A percentile compares a stretch with the other conserved stretches of the same genome.
Evolutionary conservation across 1,140 invertebrate species (phyloP).

Genomic region (Lepidurus arcticus): DNA sequence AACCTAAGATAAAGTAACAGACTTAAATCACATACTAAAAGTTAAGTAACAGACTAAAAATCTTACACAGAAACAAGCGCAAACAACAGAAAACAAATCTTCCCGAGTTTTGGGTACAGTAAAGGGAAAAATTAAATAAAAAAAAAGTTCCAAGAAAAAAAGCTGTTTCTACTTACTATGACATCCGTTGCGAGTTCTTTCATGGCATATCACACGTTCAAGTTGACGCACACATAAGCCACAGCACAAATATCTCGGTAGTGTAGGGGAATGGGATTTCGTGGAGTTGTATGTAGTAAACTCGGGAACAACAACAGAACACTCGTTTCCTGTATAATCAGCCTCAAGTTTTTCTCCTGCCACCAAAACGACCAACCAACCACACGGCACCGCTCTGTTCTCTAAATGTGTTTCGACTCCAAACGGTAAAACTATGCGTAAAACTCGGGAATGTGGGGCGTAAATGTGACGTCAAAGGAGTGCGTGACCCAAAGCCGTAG

Average conservation of each 20-base stretch:
- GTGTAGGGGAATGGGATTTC: background rate
- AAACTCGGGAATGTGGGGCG: background rate
- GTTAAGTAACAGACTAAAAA: too few relatives aligned
- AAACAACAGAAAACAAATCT: background rate
- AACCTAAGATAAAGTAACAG: too few relatives aligned
- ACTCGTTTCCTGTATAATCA: background rate
- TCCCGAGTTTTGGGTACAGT: background rate
- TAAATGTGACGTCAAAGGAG: conserved; percentile 10
- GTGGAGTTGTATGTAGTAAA: background rate
- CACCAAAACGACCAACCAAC: background rate
- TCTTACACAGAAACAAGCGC: too few relatives aligned
- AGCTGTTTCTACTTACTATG: background rate
- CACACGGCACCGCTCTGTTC: background rate
- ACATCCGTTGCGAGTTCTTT: background rate
- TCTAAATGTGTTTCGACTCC: conserved; percentile 12
- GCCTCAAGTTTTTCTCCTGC: background rate
- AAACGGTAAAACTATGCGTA: conserved; percentile 11
- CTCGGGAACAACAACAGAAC: background rate
- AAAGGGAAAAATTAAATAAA: background rate
- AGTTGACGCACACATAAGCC: background rate
- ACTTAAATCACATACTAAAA: too few relatives aligned
- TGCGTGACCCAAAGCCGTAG: conserved; percentile 17
- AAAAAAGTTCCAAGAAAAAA: background rate
- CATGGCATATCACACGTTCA: background rate
- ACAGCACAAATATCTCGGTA: background rate